phyloP scores from a whole-genome alignment of 2,113 vertebrate genomes.

The Esox niger region DNA sequence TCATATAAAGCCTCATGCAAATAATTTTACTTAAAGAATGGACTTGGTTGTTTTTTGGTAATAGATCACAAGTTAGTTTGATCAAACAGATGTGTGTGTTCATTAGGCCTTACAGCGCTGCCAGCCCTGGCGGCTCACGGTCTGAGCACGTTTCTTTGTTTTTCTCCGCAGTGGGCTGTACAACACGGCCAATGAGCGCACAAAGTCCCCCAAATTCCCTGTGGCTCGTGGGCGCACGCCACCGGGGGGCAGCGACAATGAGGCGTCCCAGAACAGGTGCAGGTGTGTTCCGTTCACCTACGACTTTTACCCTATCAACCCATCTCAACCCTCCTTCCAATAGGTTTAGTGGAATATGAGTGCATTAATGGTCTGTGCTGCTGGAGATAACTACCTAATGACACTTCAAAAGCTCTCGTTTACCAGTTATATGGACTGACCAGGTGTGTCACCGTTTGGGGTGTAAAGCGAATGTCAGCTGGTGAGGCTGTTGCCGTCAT shows the following conservation, averaged over 20 bases:
- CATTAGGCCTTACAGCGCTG: too few relatives aligned
- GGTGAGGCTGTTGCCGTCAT: background rate
- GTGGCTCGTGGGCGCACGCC: constrained; percentile 71
- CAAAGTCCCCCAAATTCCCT: constrained; percentile 84
- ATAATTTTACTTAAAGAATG: too few relatives aligned
- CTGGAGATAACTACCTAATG: too few relatives aligned
- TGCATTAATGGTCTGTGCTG: background rate
- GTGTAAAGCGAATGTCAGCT: background rate
- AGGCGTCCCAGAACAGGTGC: constrained; percentile 70
- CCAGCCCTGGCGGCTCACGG: too few relatives aligned
- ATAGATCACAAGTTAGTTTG: too few relatives aligned
- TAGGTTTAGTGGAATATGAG: too few relatives aligned
- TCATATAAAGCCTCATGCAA: too few relatives aligned
- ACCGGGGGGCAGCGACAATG: constrained; percentile 81
- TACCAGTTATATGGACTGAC: background rate
- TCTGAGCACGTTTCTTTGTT: background rate
- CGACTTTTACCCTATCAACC: background rate
- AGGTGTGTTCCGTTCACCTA: constrained; percentile 64
- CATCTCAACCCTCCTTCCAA: background rate
- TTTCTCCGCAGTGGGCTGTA: constrained; percentile 74
- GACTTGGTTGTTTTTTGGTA: too few relatives aligned
- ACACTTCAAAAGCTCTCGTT: too few relatives aligned
- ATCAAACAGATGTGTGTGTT: too few relatives aligned
- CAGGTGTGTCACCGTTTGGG: background rate
- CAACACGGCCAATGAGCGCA: constrained; percentile 77